Evolutionary conservation across 2,797 vertebrate genomes (phyloP).

Genomic region (Pantherophis alleghaniensis): DNA sequence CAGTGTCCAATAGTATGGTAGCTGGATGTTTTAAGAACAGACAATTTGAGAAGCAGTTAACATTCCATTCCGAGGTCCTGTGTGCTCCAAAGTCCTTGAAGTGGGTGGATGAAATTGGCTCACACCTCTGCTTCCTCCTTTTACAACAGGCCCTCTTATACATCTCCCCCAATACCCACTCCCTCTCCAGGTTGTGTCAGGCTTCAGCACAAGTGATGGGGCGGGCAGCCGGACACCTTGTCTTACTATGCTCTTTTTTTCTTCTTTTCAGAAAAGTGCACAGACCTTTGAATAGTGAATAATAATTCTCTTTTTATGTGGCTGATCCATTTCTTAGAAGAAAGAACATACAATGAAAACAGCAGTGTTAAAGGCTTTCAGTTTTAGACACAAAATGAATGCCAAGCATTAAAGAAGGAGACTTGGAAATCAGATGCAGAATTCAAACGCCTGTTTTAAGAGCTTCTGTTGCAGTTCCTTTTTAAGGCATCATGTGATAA

Average conservation of each 20-base stretch:
- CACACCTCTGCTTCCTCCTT: no score
- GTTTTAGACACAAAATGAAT: neutral
- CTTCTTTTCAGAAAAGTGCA: neutral
- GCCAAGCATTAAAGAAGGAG: neutral
- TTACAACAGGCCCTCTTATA: no score
- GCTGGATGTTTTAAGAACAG: no score
- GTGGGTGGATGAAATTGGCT: no score
- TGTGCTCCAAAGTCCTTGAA: no score
- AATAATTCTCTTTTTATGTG: neutral
- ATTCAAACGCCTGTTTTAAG: neutral
- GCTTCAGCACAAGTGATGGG: no score
- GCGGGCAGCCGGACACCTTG: neutral
- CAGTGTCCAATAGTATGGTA: no score
- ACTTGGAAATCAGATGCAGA: neutral
- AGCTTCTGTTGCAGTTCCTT: neutral
- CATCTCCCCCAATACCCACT: no score
- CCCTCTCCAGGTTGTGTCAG: no score
- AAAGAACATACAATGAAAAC: neutral
- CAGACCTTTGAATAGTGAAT: neutral
- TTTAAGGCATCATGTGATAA: neutral
- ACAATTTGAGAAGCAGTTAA: no score
- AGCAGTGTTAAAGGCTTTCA: neutral
- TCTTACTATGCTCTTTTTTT: constrained; percentile 33
- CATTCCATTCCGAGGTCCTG: no score
- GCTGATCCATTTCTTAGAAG: neutral